Evolutionary conservation across 2,888 invertebrate genomes (phyloP).

Genomic region (Phyllotreta striolata): DNA sequence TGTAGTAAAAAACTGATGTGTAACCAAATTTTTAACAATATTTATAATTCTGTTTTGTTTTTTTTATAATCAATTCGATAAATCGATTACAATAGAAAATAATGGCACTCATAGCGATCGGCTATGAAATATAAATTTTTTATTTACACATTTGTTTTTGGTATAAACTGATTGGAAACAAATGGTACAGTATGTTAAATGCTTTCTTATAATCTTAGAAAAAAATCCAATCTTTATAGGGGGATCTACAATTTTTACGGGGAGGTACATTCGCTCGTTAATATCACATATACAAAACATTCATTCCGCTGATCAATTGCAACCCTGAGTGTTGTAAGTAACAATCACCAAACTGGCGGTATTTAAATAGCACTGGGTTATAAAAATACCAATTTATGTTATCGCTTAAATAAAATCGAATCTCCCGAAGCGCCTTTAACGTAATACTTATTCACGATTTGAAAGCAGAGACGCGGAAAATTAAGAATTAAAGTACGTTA

Average conservation of each 20-base stretch:
- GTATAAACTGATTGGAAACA: slow-evolving; percentile 53
- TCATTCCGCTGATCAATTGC: slow-evolving; percentile 45
- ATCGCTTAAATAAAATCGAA: slow-evolving; percentile 1
- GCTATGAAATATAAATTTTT: slow-evolving; percentile 45
- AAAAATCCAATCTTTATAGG: slow-evolving; percentile 48
- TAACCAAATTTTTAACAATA: slow-evolving; percentile 50
- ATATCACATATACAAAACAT: slow-evolving; percentile 44
- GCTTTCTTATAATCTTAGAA: slow-evolving; percentile 53
- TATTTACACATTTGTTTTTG: slow-evolving; percentile 47
- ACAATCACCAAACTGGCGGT: slow-evolving; percentile 48
- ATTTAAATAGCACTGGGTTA: slow-evolving; percentile 41
- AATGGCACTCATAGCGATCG: slow-evolving; percentile 55
- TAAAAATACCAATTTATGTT: slow-evolving; percentile 7
- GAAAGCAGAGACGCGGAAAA: not conserved
- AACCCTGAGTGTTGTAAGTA: slow-evolving; percentile 55
- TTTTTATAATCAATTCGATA: slow-evolving; percentile 36
- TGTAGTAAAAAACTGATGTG: slow-evolving; percentile 52
- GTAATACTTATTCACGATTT: too few species aligned
- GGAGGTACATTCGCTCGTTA: slow-evolving; percentile 44
- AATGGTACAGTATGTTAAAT: slow-evolving; percentile 56
- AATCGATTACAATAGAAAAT: slow-evolving; percentile 48
- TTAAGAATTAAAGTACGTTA: slow-evolving; percentile 9
- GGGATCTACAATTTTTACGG: slow-evolving; percentile 41
- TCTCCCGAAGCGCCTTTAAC: not conserved
- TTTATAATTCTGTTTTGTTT: slow-evolving; percentile 32